phyloP scores from a whole-genome alignment of 2,113 vertebrate species.

The Cervus canadensis region DNA sequence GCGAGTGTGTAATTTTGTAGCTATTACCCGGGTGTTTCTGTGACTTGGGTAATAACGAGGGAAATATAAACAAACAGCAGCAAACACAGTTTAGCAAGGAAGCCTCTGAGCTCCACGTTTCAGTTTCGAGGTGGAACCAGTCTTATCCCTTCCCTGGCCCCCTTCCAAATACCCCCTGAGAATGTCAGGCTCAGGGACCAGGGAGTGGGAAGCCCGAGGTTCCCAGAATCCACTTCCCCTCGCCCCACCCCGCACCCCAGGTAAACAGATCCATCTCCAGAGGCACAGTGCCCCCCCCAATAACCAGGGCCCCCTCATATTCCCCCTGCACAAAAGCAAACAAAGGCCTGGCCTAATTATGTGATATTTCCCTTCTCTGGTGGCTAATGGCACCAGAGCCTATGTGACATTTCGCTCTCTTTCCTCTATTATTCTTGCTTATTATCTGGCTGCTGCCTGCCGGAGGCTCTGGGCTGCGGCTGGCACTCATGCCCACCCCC shows the following conservation, averaged over 20 bases:
- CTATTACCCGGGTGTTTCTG: constrained; percentile 68
- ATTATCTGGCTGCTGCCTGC: constrained; percentile 77
- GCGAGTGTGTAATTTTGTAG: constrained; percentile 72
- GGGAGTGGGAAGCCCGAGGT: background rate
- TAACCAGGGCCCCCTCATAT: background rate
- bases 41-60: constrained; percentile 72
- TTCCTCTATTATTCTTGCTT: constrained; percentile 83
- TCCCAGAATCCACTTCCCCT: background rate
- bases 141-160: background rate
- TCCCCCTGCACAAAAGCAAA: constrained; percentile 76
- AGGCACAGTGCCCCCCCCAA: background rate
- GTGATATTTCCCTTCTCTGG: constrained; percentile 83
- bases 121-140: background rate
- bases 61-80: constrained; percentile 69
- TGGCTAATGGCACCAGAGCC: constrained; percentile 79
- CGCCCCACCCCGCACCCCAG: accelerated
- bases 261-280: background rate
- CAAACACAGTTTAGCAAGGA: constrained; percentile 16
- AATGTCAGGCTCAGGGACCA: background rate
- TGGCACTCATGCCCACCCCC: background rate
- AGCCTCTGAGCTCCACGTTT: background rate
- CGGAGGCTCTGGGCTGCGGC: constrained; percentile 60
- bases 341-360: constrained; percentile 83
- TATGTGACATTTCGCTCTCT: constrained; percentile 81
- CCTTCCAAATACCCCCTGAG: background rate